These are phyloP conservation scores for Bellardia pandia DNA, from an alignment of 2,888 invertebrate genomes.

Conservation along the genomic window DNA sequence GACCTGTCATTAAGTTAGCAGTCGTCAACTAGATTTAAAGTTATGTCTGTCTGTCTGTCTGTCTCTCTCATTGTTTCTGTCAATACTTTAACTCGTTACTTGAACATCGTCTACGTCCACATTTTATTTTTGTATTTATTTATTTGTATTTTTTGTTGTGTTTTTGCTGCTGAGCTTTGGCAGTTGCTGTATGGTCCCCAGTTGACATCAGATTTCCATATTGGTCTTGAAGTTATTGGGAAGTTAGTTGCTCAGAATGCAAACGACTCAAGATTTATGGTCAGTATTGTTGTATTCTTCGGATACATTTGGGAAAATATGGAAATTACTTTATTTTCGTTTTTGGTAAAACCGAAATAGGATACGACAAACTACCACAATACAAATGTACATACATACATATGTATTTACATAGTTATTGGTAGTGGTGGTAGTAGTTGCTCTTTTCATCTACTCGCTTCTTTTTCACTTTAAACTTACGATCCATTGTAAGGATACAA, in stretches of 20 bases:
- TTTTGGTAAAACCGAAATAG: slow-evolving; percentile 54
- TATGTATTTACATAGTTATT: too few species aligned
- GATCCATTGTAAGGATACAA: slow-evolving; percentile 60
- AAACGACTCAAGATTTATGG: slow-evolving; percentile 70
- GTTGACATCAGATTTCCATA: slow-evolving; percentile 73
- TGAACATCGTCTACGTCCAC: slow-evolving; percentile 37
- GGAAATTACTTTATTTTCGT: slow-evolving; percentile 72
- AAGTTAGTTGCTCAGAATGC: slow-evolving; percentile 72
- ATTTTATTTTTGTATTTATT: slow-evolving; percentile 10
- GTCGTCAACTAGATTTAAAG: slow-evolving; percentile 72
- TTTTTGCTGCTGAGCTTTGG: slow-evolving; percentile 23
- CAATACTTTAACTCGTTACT: slow-evolving; percentile 66
- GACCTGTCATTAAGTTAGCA: slow-evolving; percentile 80
- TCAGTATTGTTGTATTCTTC: slow-evolving; percentile 64
- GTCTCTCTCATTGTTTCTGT: slow-evolving; percentile 71
- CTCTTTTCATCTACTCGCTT: not conserved
- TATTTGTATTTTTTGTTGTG: not conserved
- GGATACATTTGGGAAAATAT: slow-evolving; percentile 71
- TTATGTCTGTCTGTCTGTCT: slow-evolving; percentile 64
- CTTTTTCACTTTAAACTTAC: slow-evolving; percentile 25
- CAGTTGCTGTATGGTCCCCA: slow-evolving; percentile 56
- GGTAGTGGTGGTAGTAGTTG: not conserved
- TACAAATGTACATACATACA: not conserved
- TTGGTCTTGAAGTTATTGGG: slow-evolving; percentile 73
- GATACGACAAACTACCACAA: slow-evolving; percentile 1